Base-by-base conservation (phyloP, 2,888 invertebrate species). In the Sturmia bella region DNA sequence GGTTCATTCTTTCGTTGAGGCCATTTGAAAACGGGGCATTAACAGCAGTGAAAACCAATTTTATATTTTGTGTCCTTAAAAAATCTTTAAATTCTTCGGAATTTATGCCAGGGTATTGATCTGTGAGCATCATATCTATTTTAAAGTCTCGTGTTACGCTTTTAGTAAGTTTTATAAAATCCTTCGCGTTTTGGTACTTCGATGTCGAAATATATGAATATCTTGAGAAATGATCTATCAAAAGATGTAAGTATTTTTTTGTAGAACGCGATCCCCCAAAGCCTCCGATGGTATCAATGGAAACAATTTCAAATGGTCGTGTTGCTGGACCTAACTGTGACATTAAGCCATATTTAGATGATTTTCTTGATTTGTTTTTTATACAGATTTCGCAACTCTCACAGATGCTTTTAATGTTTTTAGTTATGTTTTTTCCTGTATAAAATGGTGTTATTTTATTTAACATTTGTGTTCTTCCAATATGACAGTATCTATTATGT, bases 81-180 rank as follows among this genome's bases (percentile, higher is more conserved):
- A 83, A 87, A 37, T 75, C 66, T 80, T 87, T 87, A 37, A 88
- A 86, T 83, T 87, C 85, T 61, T 83, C 86, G 13, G 87, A 87
- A 79, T 87, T 87, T 66, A 88, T 85, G 41, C 87, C 87, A 13
- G 86, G 85, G 73, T 87, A 88, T 85, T 88, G 88, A 37, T 64
- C 56, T 4, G 63, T 37, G 32, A 88, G 69, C 24, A 88, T 54
- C 52, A 83, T 86, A 41, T 79, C 79, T 75, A 88, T 87, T 21
- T 85, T 63, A 11, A n/a, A 15, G 13, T 37, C 70, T 81, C 85
- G 57, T 66, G 54, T 13, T 6, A 84, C 72, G 1, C 78, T 84
- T 13, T 85, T 57, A 1, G 70, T 48, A 57, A 87, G 45, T 83
- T 87, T 87, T 54, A 87, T 85, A 57, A 87, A 87, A 83, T 88